Base-by-base conservation (phyloP, 2,888 invertebrate species). In the Brachyptera risi region DNA sequence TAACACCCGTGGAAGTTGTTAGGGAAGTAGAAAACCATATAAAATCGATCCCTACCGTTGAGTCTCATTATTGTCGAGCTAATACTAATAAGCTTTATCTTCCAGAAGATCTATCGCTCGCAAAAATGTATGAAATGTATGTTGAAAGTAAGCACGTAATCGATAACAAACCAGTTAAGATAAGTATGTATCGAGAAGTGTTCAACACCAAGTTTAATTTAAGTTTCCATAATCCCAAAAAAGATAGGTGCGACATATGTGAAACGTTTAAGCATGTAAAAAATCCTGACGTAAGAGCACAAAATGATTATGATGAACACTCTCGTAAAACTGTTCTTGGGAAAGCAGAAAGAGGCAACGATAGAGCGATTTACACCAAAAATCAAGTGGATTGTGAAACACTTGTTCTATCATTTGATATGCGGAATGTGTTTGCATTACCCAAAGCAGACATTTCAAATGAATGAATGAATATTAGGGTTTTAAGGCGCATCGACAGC, bases 51-150 rank as follows among this genome's bases (percentile, higher is more conserved):
- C 66, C 67, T 13, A 59, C 47, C 15, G 65, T 67, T 56, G 66
- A 68, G 47, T 65, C 65, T 3, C 66, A 68, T 35, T 67, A 65
- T 38, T 62, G 58, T 19, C 49, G 66, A 47, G 63, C 64, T 58
- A 58, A 50, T 47, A 66, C 65, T 13, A 61, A 62, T 50, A 59
- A 65, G 37, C 58, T 58, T 47, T 68, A 68, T 58, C 59, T 66
- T n/a, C 65, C 67, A 40, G 38, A 26, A 3, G 65, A 61, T 37
- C 54, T 67, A 24, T 58, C 58, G 2, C 66, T 68, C 47, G 31
- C 63, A 23, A 67, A 67, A 64, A 68, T 69, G 63, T 65, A 67
- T 59, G 47, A 49, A 3, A 44, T 65, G 1, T 68, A 66, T 56
- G 24, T 58, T 7, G n/a, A 50, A 24, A 65, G 58, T 7, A 57